A percentile compares a stretch with the other conserved stretches of the same genome.
Conservation (phyloP, 2,888 invertebrate genomes). For the Nycteola revayana region DNA sequence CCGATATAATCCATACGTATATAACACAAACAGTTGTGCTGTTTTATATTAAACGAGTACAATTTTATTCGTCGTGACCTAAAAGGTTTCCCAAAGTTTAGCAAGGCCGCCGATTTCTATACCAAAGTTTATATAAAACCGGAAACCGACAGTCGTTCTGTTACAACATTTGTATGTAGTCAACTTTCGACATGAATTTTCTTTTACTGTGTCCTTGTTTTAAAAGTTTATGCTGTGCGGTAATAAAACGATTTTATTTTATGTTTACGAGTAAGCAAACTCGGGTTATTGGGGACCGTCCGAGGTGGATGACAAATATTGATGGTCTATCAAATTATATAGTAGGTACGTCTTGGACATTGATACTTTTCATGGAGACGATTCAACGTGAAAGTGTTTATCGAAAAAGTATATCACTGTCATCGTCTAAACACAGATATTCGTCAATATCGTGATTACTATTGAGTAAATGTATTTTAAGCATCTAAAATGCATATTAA, state of each 20-base stretch:
- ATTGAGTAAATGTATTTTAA: too few species aligned
- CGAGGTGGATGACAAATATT: slow-evolving; percentile 49
- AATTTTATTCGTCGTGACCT: slow-evolving; percentile 53
- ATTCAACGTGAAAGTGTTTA: too few species aligned
- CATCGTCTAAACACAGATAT: too few species aligned
- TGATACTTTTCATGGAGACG: slow-evolving; percentile 4
- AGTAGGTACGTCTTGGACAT: slow-evolving; percentile 27
- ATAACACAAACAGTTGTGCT: slow-evolving; percentile 11
- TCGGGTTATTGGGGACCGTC: slow-evolving; percentile 43
- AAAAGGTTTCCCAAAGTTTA: slow-evolving; percentile 57
- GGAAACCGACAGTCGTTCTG: slow-evolving; percentile 49
- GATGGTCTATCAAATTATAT: slow-evolving; percentile 39
- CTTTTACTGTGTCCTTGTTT: slow-evolving; percentile 57
- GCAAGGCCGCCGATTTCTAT: slow-evolving; percentile 52
- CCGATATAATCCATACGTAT: slow-evolving; percentile 14
- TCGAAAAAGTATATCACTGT: too few species aligned
- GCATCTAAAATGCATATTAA: too few species aligned
- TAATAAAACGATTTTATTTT: slow-evolving; percentile 62
- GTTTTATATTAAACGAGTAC: slow-evolving; percentile 22
- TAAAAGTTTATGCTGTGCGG: slow-evolving; percentile 53
- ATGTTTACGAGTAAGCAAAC: slow-evolving; percentile 58
- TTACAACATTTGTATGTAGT: slow-evolving; percentile 43
- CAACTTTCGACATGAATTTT: slow-evolving; percentile 57
- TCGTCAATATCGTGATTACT: too few species aligned
- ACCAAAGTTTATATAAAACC: slow-evolving; percentile 57